phyloP scores from a whole-genome alignment of 2,113 vertebrate genomes.

The Henicopernis longicauda region DNA sequence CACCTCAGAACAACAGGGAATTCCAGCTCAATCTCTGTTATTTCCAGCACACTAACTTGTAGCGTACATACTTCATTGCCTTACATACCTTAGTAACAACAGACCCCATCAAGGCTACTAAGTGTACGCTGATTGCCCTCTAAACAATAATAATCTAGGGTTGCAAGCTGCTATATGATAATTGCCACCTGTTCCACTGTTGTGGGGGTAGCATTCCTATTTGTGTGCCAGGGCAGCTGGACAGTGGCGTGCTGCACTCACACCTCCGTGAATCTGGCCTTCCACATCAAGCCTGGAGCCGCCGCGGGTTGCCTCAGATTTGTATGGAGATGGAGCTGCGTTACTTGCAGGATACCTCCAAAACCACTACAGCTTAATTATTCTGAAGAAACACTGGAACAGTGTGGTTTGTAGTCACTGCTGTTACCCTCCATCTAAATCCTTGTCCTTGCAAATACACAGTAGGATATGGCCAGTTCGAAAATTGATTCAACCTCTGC shows the following conservation, averaged over 20 bases:
- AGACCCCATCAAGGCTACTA: neutral
- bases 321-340: fast-evolving
- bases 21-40: neutral
- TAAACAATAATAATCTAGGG: neutral
- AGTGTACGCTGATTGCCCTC: neutral
- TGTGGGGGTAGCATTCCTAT: fast-evolving
- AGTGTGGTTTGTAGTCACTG: neutral
- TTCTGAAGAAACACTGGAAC: neutral
- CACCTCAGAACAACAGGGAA: neutral
- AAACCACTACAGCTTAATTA: neutral
- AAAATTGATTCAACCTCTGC: neutral
- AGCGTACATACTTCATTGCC: neutral
- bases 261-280: neutral
- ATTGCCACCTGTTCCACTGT: neutral
- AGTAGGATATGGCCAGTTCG: neutral
- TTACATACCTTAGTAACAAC: neutral
- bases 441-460: neutral
- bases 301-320: neutral
- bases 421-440: neutral
- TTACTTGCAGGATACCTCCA: neutral
- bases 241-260: neutral
- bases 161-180: neutral
- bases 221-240: neutral
- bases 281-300: neutral
- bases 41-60: neutral